Evolutionary conservation across 30 jellyfish, hydroid and myxozoan species (phyloP).

Genomic region (Aurelia sp.): DNA sequence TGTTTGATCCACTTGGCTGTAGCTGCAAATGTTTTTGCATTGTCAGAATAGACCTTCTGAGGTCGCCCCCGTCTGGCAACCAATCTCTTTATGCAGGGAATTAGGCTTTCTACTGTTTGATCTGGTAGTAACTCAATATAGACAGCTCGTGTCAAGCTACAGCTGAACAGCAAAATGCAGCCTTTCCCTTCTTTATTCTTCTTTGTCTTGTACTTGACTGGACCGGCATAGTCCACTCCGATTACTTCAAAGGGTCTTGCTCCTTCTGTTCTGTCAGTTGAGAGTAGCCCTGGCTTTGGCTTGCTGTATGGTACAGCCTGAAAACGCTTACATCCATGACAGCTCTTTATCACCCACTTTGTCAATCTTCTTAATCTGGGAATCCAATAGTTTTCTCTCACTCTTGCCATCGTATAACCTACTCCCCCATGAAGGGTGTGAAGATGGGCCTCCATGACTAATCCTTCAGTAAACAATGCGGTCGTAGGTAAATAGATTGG

Average conservation of each 20-base stretch:
- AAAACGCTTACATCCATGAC: slow-evolving; percentile 38
- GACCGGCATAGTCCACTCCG: slow-evolving; percentile 66
- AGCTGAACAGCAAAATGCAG: slow-evolving; percentile 32
- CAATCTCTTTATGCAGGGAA: slow-evolving; percentile 50
- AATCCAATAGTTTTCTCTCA: slow-evolving; percentile 40
- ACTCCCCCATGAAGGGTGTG: slow-evolving; percentile 39
- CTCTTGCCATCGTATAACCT: slow-evolving; percentile 34
- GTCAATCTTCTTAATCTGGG: slow-evolving; percentile 34
- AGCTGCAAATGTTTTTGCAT: slow-evolving; percentile 37
- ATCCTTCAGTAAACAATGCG: not conserved
- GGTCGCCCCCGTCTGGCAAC: slow-evolving; percentile 73
- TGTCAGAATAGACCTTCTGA: slow-evolving; percentile 53
- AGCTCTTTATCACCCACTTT: slow-evolving; percentile 10
- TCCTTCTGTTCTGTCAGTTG: slow-evolving; percentile 61
- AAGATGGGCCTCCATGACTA: slow-evolving; percentile 32
- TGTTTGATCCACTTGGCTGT: slow-evolving; percentile 53
- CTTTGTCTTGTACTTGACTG: slow-evolving; percentile 39
- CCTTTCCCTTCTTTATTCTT: slow-evolving; percentile 40
- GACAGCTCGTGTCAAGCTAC: slow-evolving; percentile 68
- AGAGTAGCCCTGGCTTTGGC: slow-evolving; percentile 66
- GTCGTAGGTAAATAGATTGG: slow-evolving; percentile 45
- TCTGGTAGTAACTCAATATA: slow-evolving; percentile 49
- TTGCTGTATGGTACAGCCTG: slow-evolving; percentile 33
- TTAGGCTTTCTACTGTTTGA: slow-evolving; percentile 45
- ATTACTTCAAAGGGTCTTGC: slow-evolving; percentile 50